Conservation (phyloP, 2,797 vertebrate species). For the Heterohyrax brucei region DNA sequence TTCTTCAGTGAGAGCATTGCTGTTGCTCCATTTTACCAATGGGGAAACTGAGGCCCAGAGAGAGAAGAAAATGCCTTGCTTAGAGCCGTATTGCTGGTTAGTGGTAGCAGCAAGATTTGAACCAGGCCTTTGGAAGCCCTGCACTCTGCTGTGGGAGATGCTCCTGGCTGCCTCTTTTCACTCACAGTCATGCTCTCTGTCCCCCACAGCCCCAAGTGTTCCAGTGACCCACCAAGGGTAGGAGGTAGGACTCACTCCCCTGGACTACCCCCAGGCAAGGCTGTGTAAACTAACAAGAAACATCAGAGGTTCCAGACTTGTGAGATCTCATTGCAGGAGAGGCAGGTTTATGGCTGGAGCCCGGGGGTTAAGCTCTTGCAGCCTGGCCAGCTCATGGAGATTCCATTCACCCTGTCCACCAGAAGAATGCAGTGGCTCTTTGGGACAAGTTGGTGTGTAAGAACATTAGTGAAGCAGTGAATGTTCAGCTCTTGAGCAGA, state of each 20-base stretch:
- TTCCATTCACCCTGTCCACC: neutral
- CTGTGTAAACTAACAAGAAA: neutral
- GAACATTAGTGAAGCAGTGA: rapidly evolving
- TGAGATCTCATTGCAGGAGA: neutral
- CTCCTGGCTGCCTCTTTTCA: neutral
- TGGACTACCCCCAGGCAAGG: neutral
- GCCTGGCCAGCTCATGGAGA: neutral
- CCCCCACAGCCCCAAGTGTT: neutral
- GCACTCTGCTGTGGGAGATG: neutral
- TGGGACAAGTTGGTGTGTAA: neutral
- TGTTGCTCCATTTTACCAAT: neutral
- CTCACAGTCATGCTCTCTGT: neutral
- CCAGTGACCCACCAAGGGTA: neutral
- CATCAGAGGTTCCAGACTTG: neutral
- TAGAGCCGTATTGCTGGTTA: neutral
- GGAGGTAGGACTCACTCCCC: neutral
- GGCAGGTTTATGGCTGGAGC: neutral
- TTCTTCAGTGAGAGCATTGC: neutral
- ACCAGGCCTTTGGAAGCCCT: neutral
- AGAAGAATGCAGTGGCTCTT: neutral
- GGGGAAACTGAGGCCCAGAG: neutral
- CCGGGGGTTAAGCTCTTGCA: neutral
- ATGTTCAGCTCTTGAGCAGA: neutral
- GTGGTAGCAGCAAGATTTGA: neutral
- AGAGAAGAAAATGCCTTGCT: conserved; percentile 16